Percentiles rank a stretch among this genome's conserved stretches.
Conservation (phyloP, 2,113 vertebrate genomes). For the Thamnophis sirtalis region DNA sequence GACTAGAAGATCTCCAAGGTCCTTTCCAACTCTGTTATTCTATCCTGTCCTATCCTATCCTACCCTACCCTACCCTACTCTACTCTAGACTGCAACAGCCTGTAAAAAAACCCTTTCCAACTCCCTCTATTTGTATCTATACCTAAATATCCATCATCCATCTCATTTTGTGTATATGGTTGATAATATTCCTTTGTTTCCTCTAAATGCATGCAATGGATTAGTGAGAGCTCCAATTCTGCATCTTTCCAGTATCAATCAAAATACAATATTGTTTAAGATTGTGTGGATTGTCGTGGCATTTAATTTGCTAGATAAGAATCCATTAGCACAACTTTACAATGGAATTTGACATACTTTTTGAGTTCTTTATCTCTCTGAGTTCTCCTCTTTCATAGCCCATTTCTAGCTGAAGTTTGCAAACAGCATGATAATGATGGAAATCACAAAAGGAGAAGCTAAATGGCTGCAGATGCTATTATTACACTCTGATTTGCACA, state of each 20-base stretch:
- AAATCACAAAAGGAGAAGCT: conserved; percentile 63
- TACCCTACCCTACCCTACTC: too few relatives aligned
- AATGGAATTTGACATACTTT: conserved; percentile 35
- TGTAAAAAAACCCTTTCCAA: neutral
- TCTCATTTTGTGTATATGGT: conserved; percentile 15
- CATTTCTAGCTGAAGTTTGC: conserved; percentile 39
- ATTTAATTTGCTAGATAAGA: conserved; percentile 45
- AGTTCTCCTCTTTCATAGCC: conserved; percentile 40
- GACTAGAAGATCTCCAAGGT: too few relatives aligned
- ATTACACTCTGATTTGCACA: conserved; percentile 61
- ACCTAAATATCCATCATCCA: neutral
- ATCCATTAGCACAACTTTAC: conserved; percentile 45
- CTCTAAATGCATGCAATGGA: neutral
- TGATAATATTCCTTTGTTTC: neutral
- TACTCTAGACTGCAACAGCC: neutral
- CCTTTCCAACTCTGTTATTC: too few relatives aligned
- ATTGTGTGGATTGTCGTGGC: conserved; percentile 34
- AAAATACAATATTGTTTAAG: conserved; percentile 22
- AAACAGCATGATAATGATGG: conserved; percentile 62
- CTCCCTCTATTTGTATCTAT: neutral
- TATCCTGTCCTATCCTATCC: too few relatives aligned
- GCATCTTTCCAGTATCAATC: conserved; percentile 7
- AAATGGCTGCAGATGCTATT: conserved; percentile 59
- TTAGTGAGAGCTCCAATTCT: neutral
- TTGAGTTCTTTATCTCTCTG: conserved; percentile 25